Evolutionary conservation across 2,888 invertebrate species (phyloP).

Genomic region (Gryllus longicercus): DNA sequence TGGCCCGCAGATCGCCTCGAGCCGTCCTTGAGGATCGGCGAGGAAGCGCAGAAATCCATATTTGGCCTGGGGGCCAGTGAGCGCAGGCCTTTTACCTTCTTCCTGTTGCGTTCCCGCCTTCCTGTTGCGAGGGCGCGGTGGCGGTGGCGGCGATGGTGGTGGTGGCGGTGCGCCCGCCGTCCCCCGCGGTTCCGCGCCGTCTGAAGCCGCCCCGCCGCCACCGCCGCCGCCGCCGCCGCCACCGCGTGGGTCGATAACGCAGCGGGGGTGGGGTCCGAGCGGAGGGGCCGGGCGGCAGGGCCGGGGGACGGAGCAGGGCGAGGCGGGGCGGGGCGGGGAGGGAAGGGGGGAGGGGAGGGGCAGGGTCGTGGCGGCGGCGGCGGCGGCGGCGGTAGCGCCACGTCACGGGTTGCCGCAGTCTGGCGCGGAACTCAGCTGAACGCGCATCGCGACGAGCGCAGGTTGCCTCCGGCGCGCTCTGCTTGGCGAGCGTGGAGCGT

Average conservation of each 20-base stretch:
- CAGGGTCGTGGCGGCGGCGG: neutral
- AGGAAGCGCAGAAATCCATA: conserved; percentile 4
- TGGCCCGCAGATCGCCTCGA: no score
- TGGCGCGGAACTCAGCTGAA: conserved; percentile 1
- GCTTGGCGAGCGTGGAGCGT: no score
- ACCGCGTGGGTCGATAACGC: neutral
- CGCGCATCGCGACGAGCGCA: neutral
- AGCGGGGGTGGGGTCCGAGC: neutral
- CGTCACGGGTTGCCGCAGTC: conserved; percentile 10
- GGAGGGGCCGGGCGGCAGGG: neutral
- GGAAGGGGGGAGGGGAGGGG: neutral
- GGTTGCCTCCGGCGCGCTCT: neutral
- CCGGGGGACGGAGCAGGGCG: neutral
- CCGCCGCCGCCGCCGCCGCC: neutral
- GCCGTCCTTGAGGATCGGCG: no score
- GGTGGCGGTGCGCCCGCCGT: no score
- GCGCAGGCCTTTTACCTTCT: neutral
- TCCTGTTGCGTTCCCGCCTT: neutral
- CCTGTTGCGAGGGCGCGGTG: neutral
- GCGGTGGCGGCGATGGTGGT: no score
- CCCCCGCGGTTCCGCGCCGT: neutral
- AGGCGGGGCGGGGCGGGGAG: neutral
- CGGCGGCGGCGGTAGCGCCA: neutral
- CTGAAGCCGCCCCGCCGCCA: neutral
- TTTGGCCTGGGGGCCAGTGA: neutral